phyloP scores from a whole-genome alignment of 1,140 invertebrate genomes.

The Lutraria rhynchaena region DNA sequence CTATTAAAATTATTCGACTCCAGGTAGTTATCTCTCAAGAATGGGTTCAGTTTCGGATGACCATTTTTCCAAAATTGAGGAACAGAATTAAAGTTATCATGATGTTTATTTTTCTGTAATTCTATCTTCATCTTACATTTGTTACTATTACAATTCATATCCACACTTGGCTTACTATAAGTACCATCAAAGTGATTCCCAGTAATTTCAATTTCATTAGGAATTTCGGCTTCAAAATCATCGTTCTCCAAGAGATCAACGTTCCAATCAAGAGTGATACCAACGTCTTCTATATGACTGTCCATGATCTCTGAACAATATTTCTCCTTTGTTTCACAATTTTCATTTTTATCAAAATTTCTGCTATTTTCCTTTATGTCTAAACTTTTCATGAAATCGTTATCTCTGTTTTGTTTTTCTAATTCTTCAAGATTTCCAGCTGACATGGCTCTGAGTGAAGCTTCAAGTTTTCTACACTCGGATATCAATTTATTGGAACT shows the following conservation, averaged over 20 bases:
- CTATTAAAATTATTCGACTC: slow-evolving; percentile 43
- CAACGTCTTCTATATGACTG: slow-evolving; percentile 18
- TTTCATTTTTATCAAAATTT: not conserved
- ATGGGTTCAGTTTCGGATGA: slow-evolving; percentile 42
- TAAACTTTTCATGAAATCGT: not conserved
- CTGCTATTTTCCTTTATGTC: not conserved
- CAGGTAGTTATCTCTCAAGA: slow-evolving; percentile 41
- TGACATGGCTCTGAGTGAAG: slow-evolving; percentile 64
- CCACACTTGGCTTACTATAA: too few species aligned
- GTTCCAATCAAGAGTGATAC: slow-evolving; percentile 36
- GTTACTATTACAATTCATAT: too few species aligned
- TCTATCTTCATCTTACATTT: too few species aligned
- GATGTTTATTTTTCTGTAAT: too few species aligned
- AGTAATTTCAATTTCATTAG: not conserved
- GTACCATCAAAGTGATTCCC: not conserved
- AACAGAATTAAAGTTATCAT: too few species aligned
- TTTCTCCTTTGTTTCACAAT: not conserved
- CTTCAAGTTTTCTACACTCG: slow-evolving; percentile 69
- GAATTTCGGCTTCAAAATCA: slow-evolving; percentile 45
- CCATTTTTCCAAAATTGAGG: too few species aligned
- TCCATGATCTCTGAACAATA: not conserved
- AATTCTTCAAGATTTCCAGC: slow-evolving; percentile 36
- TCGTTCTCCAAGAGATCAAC: slow-evolving; percentile 20
- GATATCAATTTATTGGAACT: slow-evolving; percentile 34
- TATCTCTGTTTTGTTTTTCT: slow-evolving; percentile 8